These are phyloP conservation scores for Atopsyche davidsoni DNA, from an alignment of 1,140 invertebrate genomes.

Conservation along the genomic window DNA sequence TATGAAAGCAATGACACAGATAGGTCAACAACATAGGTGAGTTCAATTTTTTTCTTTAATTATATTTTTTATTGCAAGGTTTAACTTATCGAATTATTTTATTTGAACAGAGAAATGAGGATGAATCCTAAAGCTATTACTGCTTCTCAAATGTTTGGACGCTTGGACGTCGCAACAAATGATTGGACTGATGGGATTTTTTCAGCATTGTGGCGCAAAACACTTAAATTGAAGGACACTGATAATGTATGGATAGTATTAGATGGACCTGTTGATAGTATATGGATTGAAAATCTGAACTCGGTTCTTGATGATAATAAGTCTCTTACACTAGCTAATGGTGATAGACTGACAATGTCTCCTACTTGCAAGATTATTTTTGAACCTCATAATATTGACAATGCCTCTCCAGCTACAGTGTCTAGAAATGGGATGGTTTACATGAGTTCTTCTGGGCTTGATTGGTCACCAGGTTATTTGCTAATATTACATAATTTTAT, in stretches of 20 bases:
- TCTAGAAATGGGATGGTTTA: slow-evolving; percentile 96
- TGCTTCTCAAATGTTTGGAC: slow-evolving; percentile 94
- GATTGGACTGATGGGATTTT: slow-evolving; percentile 99
- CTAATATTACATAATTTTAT: too few species aligned
- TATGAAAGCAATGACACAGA: slow-evolving; percentile 87
- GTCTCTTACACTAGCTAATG: slow-evolving; percentile 88
- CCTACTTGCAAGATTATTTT: slow-evolving; percentile 93
- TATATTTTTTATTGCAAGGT: slow-evolving; percentile 2
- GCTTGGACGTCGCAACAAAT: slow-evolving; percentile 92
- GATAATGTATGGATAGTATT: slow-evolving; percentile 89
- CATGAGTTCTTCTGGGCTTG: slow-evolving; percentile 92
- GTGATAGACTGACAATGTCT: slow-evolving; percentile 88
- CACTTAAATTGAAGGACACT: slow-evolving; percentile 79
- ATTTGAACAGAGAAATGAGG: slow-evolving; percentile 81
- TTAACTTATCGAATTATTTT: slow-evolving; percentile 1
- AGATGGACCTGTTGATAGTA: slow-evolving; percentile 92
- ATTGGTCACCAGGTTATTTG: slow-evolving; percentile 71
- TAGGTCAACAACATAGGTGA: slow-evolving; percentile 74
- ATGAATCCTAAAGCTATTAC: slow-evolving; percentile 99
- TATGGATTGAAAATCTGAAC: slow-evolving; percentile 97
- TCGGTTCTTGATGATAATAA: slow-evolving; percentile 95
- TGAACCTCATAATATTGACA: slow-evolving; percentile 94
- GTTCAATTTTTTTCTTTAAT: slow-evolving; percentile 1
- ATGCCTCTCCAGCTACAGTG: slow-evolving; percentile 92
- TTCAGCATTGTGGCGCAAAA: slow-evolving; percentile 92